Evolutionary conservation across 53 echinoderm and acorn worm species (phyloP), one percentile per base, ranked within the genome.

Genomic region (Antedon mediterranea): DNA sequence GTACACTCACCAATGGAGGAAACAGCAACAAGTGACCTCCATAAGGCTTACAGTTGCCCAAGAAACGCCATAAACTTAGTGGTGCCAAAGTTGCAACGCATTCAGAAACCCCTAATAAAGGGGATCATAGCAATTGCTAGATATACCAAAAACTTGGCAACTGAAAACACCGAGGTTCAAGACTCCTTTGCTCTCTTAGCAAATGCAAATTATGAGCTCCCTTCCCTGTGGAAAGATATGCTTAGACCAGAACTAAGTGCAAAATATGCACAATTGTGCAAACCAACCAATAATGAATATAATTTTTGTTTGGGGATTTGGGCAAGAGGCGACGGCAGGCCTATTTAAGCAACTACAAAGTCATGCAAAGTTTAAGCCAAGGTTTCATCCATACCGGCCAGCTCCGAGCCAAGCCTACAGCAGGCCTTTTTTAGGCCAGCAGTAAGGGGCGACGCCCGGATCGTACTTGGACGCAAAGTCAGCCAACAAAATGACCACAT

Each of bases 101-200:
- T 78, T 32, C 57, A 86, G 31, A 86, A 79, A 33, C 86, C 79
- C 1, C 44, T 86, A n/a, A 43, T 86, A 18, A 86, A 86, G 71
- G 83, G 86, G 5, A 73, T 86, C 26, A 78, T 79, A 41, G 87
- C 79, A 29, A 71, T 87, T n/a, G n/a, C n/a, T n/a, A n/a, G n/a
- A n/a, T n/a, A n/a, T 0, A 34, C 72, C 7, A 74, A 34, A 28
- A 20, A 74, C 0, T 28, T 57, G 57, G 57, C 26, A 57, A 57
- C 57, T 23, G 57, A 57, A 57, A 26, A 57, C 57, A 13, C 57
- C 9, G 57, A 18, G 23, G 23, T 26, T 18, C 31, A 74, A 28
- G 81, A 80, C 72, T 42, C 75, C 4, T 30, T 78, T 29, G 75
- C 80, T 28, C 20, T 79, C 37, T 29, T 80, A 30, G 79, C 83